Percentiles rank a stretch among this genome's conserved stretches.
Conservation (phyloP, 2,797 vertebrate species). For the Chrysocyon brachyurus region DNA sequence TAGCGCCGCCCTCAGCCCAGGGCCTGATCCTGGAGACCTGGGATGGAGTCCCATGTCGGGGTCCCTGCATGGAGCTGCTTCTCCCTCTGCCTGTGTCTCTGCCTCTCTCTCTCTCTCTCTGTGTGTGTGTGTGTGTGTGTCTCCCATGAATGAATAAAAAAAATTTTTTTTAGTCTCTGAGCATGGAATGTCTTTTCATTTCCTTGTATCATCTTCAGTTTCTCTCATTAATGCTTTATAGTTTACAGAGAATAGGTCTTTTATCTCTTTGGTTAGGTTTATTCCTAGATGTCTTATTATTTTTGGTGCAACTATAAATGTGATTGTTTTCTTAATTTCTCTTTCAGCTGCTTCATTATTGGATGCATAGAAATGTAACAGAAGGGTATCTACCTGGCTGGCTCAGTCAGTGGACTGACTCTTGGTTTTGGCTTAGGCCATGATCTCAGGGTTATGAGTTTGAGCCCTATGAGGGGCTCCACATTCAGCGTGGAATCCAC, state of each 20-base stretch:
- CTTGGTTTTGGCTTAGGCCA: too few species aligned
- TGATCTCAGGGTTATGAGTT: too few species aligned
- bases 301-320: neutral
- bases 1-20: too few species aligned
- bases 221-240: neutral
- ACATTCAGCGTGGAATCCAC: neutral
- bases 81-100: too few species aligned
- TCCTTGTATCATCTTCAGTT: neutral
- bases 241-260: neutral
- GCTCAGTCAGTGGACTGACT: neutral
- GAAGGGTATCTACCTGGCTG: neutral
- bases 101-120: too few species aligned
- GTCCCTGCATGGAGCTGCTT: too few species aligned
- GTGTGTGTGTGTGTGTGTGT: too few species aligned
- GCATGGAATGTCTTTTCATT: neutral
- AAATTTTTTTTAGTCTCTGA: too few species aligned
- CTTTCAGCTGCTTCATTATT: neutral
- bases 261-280: neutral
- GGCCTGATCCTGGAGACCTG: too few species aligned
- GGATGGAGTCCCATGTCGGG: too few species aligned
- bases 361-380: neutral
- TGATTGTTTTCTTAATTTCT: neutral
- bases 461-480: neutral
- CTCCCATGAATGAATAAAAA: too few species aligned
- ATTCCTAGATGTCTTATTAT: neutral